Base-by-base conservation (phyloP, 2,888 invertebrate genomes). In the Stenotaenia linearis region DNA sequence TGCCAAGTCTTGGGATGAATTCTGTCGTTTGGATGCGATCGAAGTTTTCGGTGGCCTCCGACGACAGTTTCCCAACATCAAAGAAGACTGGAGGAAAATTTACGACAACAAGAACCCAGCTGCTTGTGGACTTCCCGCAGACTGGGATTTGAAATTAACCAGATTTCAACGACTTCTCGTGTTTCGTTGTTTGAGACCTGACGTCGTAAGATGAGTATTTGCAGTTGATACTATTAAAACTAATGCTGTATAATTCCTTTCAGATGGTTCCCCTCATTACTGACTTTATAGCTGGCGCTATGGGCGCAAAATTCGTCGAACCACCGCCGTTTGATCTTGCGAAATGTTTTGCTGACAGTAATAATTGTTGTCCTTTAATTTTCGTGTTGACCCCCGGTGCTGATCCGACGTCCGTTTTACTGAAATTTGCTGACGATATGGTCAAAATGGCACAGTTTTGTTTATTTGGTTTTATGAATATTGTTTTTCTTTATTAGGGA, bases 1-100 rank as follows among this genome's bases (percentile, higher is more conserved):
- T 0, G 87, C 88, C 0, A 91, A 91, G 80, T 90, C 93, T 82
- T 88, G 79, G 93, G 95, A 88, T 82, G 87, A 87, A 82, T 80
- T 88, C 9, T 87, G 86, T 80, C 84, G 87, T 25, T 83, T 88
- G 2, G 85, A 85, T 77, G 85, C 86, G 15, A 79, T 87, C 79
- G 80, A 82, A 7, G 75, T 80, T 40, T 88, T 86, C 78, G 84
- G 83, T 74, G 85, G 84, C 76, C 83, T 88, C 32, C 82, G 86
- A 23, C 83, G 85, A 76, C 85, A 85, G 79, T 85, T 88, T 82
- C 81, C 84, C 18, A 81, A 82, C 15, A 84, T 85, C 80, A 85
- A 85, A 81, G 85, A 85, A 25, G 82, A 83, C 69, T 88, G 87
- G 86, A 86, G 91, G 92, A 79, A 92, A 92, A 15, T 93, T 74